Conservation (phyloP, 2,888 invertebrate species). For the Nomada ruficornis region DNA sequence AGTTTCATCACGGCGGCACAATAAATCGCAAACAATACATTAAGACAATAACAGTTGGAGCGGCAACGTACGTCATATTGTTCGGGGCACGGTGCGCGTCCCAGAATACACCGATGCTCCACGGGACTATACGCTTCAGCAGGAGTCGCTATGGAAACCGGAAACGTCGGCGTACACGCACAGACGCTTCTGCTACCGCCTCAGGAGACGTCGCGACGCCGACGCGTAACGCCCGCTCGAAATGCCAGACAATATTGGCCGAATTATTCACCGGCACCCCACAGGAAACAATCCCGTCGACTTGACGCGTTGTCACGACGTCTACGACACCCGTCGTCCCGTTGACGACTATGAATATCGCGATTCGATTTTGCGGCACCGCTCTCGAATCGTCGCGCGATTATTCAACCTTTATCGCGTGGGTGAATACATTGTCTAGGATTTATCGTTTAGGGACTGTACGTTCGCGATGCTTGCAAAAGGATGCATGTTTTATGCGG, state of each 20-base stretch:
- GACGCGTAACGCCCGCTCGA: constrained; percentile 47
- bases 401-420: too few relatives aligned
- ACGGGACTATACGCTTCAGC: constrained; percentile 21
- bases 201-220: constrained; percentile 43
- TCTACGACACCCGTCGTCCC: background rate
- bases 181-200: constrained; percentile 47
- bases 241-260: constrained; percentile 66
- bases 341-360: constrained; percentile 10
- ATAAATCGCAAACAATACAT: constrained; percentile 39
- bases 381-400: too few relatives aligned
- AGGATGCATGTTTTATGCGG: too few relatives aligned
- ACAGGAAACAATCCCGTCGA: constrained; percentile 43
- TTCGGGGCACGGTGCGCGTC: constrained; percentile 26
- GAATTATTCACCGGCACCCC: constrained; percentile 57
- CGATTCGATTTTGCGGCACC: background rate
- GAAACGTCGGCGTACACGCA: constrained; percentile 43
- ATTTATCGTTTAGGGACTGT: too few relatives aligned
- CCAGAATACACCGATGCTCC: constrained; percentile 20
- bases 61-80: constrained; percentile 29
- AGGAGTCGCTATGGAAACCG: constrained; percentile 51
- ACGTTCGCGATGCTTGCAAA: too few relatives aligned
- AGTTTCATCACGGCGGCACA: constrained; percentile 1
- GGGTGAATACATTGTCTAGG: too few relatives aligned
- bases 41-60: constrained; percentile 21
- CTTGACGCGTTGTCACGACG: constrained; percentile 33